Evolutionary conservation across 2,888 invertebrate species (phyloP).

Genomic region (Drosophila stalkeri): DNA sequence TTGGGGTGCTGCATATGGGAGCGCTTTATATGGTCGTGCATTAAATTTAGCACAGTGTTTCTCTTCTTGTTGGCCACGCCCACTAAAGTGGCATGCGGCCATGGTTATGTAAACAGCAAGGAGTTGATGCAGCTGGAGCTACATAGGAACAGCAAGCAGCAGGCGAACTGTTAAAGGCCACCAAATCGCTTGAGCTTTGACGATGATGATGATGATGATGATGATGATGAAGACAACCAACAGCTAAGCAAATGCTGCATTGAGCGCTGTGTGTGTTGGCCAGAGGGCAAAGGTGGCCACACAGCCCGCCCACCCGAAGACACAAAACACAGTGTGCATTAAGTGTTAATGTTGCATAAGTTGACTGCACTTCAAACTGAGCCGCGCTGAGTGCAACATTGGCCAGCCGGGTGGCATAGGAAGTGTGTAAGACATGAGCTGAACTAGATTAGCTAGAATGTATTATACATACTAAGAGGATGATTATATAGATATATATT

Average conservation of each 20-base stretch:
- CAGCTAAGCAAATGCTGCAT: slow-evolving; percentile 28
- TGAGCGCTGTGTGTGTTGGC: slow-evolving; percentile 42
- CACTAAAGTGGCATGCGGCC: slow-evolving; percentile 70
- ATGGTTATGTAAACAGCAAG: slow-evolving; percentile 71
- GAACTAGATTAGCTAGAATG: background rate
- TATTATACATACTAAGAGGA: background rate
- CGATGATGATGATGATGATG: slow-evolving; percentile 55
- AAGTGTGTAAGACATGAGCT: background rate
- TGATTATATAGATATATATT: background rate
- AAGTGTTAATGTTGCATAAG: slow-evolving; percentile 74
- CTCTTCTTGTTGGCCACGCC: slow-evolving; percentile 54
- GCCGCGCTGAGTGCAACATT: slow-evolving; percentile 17
- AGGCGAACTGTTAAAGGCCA: slow-evolving; percentile 65
- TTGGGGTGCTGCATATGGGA: slow-evolving; percentile 46
- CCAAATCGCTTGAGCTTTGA: slow-evolving; percentile 58
- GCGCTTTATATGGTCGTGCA: slow-evolving; percentile 62
- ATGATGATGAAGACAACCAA: slow-evolving; percentile 38
- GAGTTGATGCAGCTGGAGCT: slow-evolving; percentile 28
- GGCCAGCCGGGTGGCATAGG: slow-evolving; percentile 45
- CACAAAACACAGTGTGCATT: slow-evolving; percentile 46
- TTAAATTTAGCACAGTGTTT: slow-evolving; percentile 67
- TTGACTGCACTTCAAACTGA: slow-evolving; percentile 43
- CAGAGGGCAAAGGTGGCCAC: slow-evolving; percentile 63
- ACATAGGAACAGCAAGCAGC: slow-evolving; percentile 5
- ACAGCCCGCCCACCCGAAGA: slow-evolving; percentile 19